phyloP scores from a whole-genome alignment of 2,113 vertebrate species.

The Crotophaga sulcirostris region DNA sequence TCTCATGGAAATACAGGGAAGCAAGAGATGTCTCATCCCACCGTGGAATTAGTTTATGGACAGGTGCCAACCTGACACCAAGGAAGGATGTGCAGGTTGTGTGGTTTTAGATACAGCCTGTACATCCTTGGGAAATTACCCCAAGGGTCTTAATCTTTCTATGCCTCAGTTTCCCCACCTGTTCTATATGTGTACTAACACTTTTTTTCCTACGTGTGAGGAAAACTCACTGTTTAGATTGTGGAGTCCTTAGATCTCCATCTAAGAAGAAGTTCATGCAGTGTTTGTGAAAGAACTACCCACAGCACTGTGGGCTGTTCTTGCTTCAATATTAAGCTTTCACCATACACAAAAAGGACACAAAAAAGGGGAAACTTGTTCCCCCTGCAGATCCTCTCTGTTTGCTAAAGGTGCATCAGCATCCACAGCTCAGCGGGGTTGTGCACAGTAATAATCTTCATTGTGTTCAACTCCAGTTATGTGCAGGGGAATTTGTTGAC shows the following conservation, averaged over 20 bases:
- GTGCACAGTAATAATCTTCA: background rate
- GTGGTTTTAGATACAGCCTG: background rate
- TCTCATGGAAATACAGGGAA: background rate
- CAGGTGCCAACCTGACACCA: background rate
- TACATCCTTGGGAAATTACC: background rate
- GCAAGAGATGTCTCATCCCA: background rate
- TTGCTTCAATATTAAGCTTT: background rate
- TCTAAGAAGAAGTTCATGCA: background rate
- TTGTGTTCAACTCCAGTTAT: background rate
- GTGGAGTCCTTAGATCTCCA: background rate
- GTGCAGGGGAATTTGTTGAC: background rate
- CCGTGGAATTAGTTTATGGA: background rate
- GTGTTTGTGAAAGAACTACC: background rate
- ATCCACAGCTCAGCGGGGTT: accelerated
- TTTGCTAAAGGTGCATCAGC: background rate
- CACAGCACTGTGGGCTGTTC: background rate
- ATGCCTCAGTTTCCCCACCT: background rate
- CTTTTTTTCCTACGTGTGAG: background rate
- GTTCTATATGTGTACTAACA: background rate
- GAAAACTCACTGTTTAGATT: background rate
- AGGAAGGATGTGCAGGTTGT: background rate
- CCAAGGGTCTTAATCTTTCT: background rate
- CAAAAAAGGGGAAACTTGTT: background rate
- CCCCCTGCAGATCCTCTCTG: background rate
- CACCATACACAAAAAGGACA: background rate